These are phyloP conservation scores for Scolopax rusticola DNA, from an alignment of 2,797 vertebrate genomes.

Conservation along the genomic window DNA sequence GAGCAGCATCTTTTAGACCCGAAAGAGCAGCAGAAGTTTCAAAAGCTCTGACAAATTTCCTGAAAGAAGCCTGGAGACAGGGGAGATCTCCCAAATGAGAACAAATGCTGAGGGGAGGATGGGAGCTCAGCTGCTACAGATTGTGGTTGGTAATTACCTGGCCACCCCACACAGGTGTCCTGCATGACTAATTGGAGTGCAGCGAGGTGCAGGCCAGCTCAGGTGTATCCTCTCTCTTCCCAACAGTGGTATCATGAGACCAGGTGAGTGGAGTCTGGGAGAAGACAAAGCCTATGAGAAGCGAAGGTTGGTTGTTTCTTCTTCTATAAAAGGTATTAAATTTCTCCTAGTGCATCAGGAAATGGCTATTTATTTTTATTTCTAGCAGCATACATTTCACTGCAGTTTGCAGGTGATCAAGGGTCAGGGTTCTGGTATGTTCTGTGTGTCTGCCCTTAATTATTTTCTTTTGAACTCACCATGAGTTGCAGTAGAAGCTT, in stretches of 20 bases:
- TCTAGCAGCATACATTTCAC: not conserved
- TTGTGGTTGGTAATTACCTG: not conserved
- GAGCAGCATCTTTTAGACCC: not conserved
- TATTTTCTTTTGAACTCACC: not conserved
- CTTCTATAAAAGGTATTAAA: not conserved
- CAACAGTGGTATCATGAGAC: rapidly evolving
- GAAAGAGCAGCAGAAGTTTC: not conserved
- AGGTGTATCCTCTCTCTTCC: not conserved
- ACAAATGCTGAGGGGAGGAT: not conserved
- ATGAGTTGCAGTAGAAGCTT: not conserved
- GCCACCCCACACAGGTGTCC: rapidly evolving
- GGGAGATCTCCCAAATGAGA: not conserved
- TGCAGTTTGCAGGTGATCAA: not conserved
- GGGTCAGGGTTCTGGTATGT: not conserved
- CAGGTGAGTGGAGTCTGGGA: not conserved
- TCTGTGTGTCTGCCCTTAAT: not conserved
- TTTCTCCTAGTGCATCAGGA: not conserved
- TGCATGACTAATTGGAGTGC: not conserved
- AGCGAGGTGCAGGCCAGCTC: rapidly evolving
- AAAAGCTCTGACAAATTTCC: not conserved
- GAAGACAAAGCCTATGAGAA: not conserved
- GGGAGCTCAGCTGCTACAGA: not conserved
- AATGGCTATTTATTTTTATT: not conserved
- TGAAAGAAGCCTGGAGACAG: not conserved
- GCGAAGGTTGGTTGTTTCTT: not conserved